Conservation (phyloP, 2,888 invertebrate species). For the Trissolcus brochymenae region DNA sequence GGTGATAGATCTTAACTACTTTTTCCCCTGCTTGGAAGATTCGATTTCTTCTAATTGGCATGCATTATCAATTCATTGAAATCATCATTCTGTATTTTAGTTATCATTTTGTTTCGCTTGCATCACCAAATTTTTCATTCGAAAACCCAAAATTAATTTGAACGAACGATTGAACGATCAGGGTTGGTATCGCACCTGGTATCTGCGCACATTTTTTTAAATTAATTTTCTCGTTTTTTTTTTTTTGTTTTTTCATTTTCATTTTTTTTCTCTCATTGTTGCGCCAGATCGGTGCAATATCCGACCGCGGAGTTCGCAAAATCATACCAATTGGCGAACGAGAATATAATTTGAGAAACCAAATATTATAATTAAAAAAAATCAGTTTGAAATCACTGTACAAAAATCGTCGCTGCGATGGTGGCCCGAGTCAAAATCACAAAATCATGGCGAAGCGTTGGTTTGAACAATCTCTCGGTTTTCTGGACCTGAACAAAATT, state of each 20-base stretch:
- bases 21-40: slow-evolving; percentile 71
- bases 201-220: too few species aligned
- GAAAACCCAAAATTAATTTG: background rate
- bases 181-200: slow-evolving; percentile 24
- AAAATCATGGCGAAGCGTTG: background rate
- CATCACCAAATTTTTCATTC: slow-evolving; percentile 65
- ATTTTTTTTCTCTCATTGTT: slow-evolving; percentile 1
- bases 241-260: too few species aligned
- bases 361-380: slow-evolving; percentile 13
- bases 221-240: too few species aligned
- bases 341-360: slow-evolving; percentile 64
- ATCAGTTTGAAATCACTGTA: slow-evolving; percentile 75
- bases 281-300: slow-evolving; percentile 61
- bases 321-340: slow-evolving; percentile 70
- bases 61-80: slow-evolving; percentile 72
- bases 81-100: slow-evolving; percentile 65
- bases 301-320: slow-evolving; percentile 67
- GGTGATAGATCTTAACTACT: slow-evolving; percentile 76
- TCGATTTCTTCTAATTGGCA: slow-evolving; percentile 76
- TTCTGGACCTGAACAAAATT: background rate
- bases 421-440: slow-evolving; percentile 48
- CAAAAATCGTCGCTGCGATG: slow-evolving; percentile 67
- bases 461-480: background rate
- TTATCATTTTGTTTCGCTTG: slow-evolving; percentile 66
- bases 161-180: slow-evolving; percentile 38